Evolutionary conservation across 2,797 vertebrate genomes (phyloP), one percentile per base, ranked within the genome.

Genomic region (Gobionotothen gibberifrons): DNA sequence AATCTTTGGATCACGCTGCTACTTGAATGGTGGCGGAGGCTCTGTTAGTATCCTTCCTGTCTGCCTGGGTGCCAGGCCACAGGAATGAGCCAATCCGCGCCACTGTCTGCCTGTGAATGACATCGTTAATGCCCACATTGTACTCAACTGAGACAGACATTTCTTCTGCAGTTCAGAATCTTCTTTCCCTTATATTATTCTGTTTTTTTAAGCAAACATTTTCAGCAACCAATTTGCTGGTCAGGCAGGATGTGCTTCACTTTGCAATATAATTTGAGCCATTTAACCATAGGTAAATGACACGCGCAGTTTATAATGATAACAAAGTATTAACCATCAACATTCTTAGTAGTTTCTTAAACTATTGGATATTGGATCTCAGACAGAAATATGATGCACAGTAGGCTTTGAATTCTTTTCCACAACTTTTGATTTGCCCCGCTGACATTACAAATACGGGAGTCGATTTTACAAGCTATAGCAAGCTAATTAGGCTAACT

Each of bases 1-100:
- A 91, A 94, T 93, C 80, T 80, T 87, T 94, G 94, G 93, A 92
- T 80, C 66, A 19, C 22, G 82, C 86, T 78, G 89, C 88, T 87
- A 79, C 89, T 86, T 89, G 92, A 92, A 91, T 92, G 91, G 85
- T 80, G 92, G 89, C 79, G 76, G 86, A 69, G 69, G 74, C 82
- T 82, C 75, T 79, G 81, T 72, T 86, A 88, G 90, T 77, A 80
- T 85, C 76, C 86, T 71, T 68, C 78, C 83, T 87, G 84, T 82
- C 84, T 87, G 91, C 71, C 58, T 40, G 77, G 81, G 70, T 42
- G 78, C 84, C 89, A 84, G 87, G 71, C 89, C 78, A 40, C 85
- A 81, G 92, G 86, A 92, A 83, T 80, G 76, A 83, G 76, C 53
- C 81, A 80, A 68, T 90, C 87, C 79, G 71, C 13, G 9, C 81